Percentiles rank a stretch among this genome's conserved stretches.
Evolutionary conservation across 2,888 invertebrate species (phyloP).

Genomic region (Nemapogon koenigi): DNA sequence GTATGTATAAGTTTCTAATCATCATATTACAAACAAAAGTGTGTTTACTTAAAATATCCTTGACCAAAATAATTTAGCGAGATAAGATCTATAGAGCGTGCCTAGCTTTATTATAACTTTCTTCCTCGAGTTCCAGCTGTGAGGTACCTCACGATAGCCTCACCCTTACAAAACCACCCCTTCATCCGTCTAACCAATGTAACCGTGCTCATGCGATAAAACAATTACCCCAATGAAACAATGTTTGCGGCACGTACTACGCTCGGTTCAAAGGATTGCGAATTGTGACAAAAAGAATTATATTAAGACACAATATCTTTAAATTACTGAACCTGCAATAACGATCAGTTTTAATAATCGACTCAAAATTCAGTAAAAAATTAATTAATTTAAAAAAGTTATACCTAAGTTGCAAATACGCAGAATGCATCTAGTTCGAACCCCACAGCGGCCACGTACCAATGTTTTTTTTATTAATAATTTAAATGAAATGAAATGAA

Average conservation of each 20-base stretch:
- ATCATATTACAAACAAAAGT: slow-evolving; percentile 6
- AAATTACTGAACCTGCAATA: no score
- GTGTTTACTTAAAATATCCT: slow-evolving; percentile 47
- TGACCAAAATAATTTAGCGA: slow-evolving; percentile 51
- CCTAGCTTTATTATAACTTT: slow-evolving; percentile 47
- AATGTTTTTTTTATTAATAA: no score
- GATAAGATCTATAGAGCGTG: slow-evolving; percentile 52
- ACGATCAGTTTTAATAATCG: no score
- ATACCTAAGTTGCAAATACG: no score
- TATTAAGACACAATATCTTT: no score
- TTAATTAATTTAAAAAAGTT: no score
- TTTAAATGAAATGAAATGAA: no score
- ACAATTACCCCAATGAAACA: slow-evolving; percentile 55
- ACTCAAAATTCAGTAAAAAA: no score
- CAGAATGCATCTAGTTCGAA: no score
- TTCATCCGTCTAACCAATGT: slow-evolving; percentile 30
- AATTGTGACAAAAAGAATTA: no score
- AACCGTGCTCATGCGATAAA: slow-evolving; percentile 58
- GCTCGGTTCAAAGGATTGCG: not conserved
- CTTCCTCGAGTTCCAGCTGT: slow-evolving; percentile 41
- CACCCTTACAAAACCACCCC: not conserved
- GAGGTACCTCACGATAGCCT: slow-evolving; percentile 17
- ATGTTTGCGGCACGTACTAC: slow-evolving; percentile 33
- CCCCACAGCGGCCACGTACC: no score
- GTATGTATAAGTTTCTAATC: not conserved